Evolutionary conservation across 2,888 invertebrate genomes (phyloP).

Genomic region (Digitonthophagus gazella): DNA sequence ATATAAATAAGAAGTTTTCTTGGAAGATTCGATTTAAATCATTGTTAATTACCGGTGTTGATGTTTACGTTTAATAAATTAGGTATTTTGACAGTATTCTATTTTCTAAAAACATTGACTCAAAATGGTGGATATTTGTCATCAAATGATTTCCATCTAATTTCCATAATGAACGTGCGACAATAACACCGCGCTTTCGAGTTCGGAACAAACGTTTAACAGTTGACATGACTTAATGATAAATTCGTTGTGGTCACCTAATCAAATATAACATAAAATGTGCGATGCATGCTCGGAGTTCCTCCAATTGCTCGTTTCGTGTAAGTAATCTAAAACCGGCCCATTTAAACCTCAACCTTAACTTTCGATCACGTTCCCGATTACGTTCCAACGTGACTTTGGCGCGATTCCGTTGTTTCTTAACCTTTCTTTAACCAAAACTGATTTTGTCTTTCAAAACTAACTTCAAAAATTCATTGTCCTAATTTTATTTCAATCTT

Average conservation of each 20-base stretch:
- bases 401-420: neutral
- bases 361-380: too few relatives aligned
- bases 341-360: neutral
- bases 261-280: constrained; percentile 55
- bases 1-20: neutral
- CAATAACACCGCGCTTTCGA: constrained; percentile 30
- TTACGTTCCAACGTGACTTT: too few relatives aligned
- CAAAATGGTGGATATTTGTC: constrained; percentile 49
- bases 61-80: constrained; percentile 17
- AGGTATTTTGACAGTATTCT: constrained; percentile 28
- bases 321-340: constrained; percentile 57
- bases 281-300: constrained; percentile 95
- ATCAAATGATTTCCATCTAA: constrained; percentile 43
- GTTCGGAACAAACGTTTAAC: constrained; percentile 32
- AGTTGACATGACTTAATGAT: constrained; percentile 29
- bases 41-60: neutral
- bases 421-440: neutral
- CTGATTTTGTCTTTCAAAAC: neutral
- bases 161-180: constrained; percentile 32
- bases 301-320: constrained; percentile 83
- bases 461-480: neutral
- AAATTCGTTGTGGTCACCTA: constrained; percentile 29
- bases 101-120: constrained; percentile 37
- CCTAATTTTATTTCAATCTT: constrained; percentile 36
- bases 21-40: neutral